Evolutionary conservation across 1,140 invertebrate species (phyloP).

Genomic region (Diabrotica virgifera): DNA sequence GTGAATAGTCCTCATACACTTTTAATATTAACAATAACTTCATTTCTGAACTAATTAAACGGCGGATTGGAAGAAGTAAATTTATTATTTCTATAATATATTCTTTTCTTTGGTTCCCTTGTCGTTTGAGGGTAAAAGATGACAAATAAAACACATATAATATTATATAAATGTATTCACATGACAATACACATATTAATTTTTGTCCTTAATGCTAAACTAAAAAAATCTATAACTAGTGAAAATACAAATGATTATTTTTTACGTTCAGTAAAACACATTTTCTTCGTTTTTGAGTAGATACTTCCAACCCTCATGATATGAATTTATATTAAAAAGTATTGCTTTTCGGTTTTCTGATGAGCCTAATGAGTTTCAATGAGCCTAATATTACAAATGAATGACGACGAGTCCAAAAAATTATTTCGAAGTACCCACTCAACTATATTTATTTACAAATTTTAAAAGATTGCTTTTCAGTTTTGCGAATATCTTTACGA

Average conservation of each 20-base stretch:
- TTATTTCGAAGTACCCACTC: conserved; percentile 32
- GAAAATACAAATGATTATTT: conserved; percentile 39
- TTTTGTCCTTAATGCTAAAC: conserved; percentile 41
- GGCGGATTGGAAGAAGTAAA: no score
- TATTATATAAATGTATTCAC: conserved; percentile 49
- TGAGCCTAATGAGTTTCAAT: background rate
- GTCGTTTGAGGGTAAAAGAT: background rate
- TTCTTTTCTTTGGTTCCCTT: background rate
- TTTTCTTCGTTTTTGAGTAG: conserved; percentile 28
- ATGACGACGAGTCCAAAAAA: conserved; percentile 23
- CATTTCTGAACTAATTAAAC: no score
- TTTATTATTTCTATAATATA: no score
- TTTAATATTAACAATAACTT: no score
- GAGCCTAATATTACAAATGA: conserved; percentile 15
- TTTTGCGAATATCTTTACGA: conserved; percentile 22
- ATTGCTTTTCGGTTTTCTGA: conserved; percentile 26
- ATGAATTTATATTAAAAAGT: conserved; percentile 30
- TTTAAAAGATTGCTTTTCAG: conserved; percentile 33
- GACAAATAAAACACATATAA: conserved; percentile 9
- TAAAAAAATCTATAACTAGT: conserved; percentile 40
- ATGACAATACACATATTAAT: conserved; percentile 47
- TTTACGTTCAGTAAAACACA: conserved; percentile 25
- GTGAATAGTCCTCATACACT: no score
- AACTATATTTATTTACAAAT: conserved; percentile 30
- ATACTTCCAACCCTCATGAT: conserved; percentile 36